Conservation (phyloP, 2,888 invertebrate genomes). For the Agonopterix arenella region DNA sequence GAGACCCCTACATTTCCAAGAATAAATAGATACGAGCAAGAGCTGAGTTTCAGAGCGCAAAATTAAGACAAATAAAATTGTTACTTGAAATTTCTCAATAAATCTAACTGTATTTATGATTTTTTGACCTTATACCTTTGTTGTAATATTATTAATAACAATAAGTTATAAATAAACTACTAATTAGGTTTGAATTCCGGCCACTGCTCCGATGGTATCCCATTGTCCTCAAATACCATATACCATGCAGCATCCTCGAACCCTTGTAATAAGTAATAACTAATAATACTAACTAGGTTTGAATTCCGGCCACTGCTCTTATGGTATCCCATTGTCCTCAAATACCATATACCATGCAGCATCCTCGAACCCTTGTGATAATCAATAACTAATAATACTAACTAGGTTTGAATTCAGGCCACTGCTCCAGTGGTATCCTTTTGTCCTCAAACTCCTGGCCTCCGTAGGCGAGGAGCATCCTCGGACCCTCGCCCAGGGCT, state of each 20-base stretch:
- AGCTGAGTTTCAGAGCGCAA: too few species aligned
- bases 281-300: conserved; percentile 22
- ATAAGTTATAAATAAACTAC: too few species aligned
- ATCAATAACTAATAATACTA: background rate
- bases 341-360: too few species aligned
- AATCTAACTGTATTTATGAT: too few species aligned
- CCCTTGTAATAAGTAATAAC: conserved; percentile 47
- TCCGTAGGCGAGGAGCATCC: conserved; percentile 78
- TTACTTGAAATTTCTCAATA: too few species aligned
- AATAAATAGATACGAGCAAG: too few species aligned
- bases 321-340: conserved; percentile 73
- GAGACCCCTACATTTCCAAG: too few species aligned
- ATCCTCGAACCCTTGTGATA: conserved; percentile 72
- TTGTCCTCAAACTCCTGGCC: conserved; percentile 78
- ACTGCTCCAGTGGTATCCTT: conserved; percentile 69
- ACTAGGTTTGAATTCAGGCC: conserved; percentile 53
- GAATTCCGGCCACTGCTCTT: conserved; percentile 65
- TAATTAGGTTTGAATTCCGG: conserved; percentile 36
- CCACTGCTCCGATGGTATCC: conserved; percentile 70
- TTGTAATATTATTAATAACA: too few species aligned
- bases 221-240: conserved; percentile 80
- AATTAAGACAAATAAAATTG: too few species aligned
- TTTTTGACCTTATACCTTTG: too few species aligned
- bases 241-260: conserved; percentile 73
- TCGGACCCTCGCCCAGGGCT: conserved; percentile 78